Base-by-base conservation (phyloP, 2,797 vertebrate species). In the Sorex maritimensis region DNA sequence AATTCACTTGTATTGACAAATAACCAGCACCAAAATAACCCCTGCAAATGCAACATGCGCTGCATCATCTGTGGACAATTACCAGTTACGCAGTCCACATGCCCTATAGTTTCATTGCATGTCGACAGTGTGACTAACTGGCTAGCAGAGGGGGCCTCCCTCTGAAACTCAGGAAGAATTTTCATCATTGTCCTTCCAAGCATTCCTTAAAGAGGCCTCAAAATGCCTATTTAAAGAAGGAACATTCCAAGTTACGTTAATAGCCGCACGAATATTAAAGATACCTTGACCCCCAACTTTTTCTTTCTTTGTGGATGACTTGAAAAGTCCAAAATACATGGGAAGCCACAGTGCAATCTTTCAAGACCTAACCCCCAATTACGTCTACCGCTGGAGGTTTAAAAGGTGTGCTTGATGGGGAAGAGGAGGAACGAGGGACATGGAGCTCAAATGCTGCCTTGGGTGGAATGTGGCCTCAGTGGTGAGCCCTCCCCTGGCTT, bases 151-250 rank as follows among this genome's bases (percentile, higher is more conserved):
- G 24, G 11, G 28, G 67, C 30, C 77, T 88, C 81, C 30, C 77
- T 88, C 81, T 80, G 92, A 83, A 95, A 72, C 85, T 82, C 79
- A 86, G 91, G 89, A 89, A 94, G 84, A 85, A 93, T 94, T 93
- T 96, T 95, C 96, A 88, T 94, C 96, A 93, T 96, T 95, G 88
- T 92, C 88, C 91, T 96, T 95, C 89, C 95, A 96, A 95, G 80
- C 92, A 93, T 95, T 95, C 92, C 95, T 92, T 92, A 93, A 96
- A 95, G 81, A 95, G 87, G 85, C 84, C 63, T 82, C 72, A 67
- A 72, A 88, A 85, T 93, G 95, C 96, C 96, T 97, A 96, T 97
- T 97, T 97, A 96, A 96, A 93, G 96, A 96, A 88, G 69, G 93
- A 96, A 95, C 96, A 96, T 97, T 95, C 89, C 92, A 91, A 96